Evolutionary conservation across 2,113 vertebrate species (phyloP), one percentile per base, ranked within the genome.

Genomic region (Anolis sagrei): DNA sequence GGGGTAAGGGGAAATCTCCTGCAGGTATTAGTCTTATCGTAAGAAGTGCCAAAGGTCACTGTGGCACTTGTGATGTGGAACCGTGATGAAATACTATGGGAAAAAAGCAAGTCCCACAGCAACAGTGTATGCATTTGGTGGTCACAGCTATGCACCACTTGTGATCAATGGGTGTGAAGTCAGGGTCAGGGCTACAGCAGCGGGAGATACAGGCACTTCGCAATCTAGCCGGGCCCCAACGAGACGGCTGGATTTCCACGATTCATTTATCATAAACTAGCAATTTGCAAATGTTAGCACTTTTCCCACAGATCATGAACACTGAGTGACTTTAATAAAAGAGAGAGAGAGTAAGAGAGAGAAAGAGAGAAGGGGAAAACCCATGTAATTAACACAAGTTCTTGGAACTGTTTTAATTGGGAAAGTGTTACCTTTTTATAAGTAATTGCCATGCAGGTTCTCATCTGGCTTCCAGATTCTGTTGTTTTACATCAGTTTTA

Each of bases 241-340:
- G 92, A 93, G 94, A 92, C 92, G 88, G 91, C 94, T 93, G 93
- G 93, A 89, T 94, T 94, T 95, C 94, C 93, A 95, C 92, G 90
- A 95, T 95, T 94, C 95, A 95, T 95, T 95, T 95, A 95, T 95
- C 94, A 95, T 95, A 95, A 95, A 95, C 79, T 91, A 90, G 92
- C 94, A 93, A 95, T 95, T 95, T 95, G 95, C 95, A 95, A 95
- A 95, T 95, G 95, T 94, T 95, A 95, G 95, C 94, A 95, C 89
- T 95, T 95, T 95, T 92, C 93, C 88, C 92, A 95, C 93, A 94
- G 89, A 93, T 95, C 95, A 94, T 62, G 91, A 93, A 88, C 91
- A 93, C 91, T 94, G 95, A 95, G 90, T 91, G 94, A 93, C 93
- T 92, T 93, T 92, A 94, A 93, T 93, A 94, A 93, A 94, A 91